phyloP scores from a whole-genome alignment of 2,797 vertebrate species.

The Syndactyla subalaris region DNA sequence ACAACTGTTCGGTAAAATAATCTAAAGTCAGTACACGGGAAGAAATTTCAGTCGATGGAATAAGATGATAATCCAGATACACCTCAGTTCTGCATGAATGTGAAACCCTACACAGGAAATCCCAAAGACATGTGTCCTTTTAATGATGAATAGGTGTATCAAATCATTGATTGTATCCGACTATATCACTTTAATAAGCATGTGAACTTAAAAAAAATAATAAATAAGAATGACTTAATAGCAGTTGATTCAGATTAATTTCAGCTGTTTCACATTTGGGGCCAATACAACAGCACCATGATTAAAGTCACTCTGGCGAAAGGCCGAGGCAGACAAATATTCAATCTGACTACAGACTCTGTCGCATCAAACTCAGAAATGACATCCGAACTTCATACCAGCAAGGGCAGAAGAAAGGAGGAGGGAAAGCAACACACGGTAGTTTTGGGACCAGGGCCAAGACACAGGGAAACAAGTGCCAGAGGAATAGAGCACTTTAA shows the following conservation, averaged over 20 bases:
- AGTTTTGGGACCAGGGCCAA: constrained; percentile 11
- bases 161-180: background rate
- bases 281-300: background rate
- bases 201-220: background rate
- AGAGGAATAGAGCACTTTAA: background rate
- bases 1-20: background rate
- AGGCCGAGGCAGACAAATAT: background rate
- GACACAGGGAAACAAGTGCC: background rate
- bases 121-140: background rate
- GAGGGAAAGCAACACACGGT: background rate
- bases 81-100: background rate
- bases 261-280: constrained; percentile 52
- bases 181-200: background rate
- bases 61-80: background rate
- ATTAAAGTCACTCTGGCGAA: constrained; percentile 23
- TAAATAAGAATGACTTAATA: background rate
- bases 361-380: background rate
- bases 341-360: background rate
- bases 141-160: background rate
- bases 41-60: background rate
- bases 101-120: background rate
- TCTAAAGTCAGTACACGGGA: background rate
- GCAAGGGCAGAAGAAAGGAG: background rate
- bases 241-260: constrained; percentile 58
- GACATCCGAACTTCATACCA: background rate